Conservation (phyloP, 2,113 vertebrate species). For the Phoenicopterus ruber region DNA sequence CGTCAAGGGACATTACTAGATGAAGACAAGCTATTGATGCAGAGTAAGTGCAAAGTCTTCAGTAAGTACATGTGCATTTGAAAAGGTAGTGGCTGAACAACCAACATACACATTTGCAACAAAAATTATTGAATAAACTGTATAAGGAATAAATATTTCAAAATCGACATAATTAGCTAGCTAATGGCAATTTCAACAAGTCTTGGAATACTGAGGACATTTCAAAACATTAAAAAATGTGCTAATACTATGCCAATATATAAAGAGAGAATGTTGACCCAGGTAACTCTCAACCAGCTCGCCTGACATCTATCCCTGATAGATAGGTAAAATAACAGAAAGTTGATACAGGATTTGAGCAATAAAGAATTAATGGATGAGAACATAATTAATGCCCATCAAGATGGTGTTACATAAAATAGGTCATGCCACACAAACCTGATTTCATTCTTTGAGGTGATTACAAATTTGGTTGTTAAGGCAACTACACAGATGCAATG, state of each 20-base stretch:
- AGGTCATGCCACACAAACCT: conserved; percentile 49
- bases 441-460: neutral
- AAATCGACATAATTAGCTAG: neutral
- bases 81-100: neutral
- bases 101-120: neutral
- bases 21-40: neutral
- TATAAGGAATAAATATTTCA: neutral
- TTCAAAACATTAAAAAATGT: neutral
- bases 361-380: neutral
- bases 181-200: neutral
- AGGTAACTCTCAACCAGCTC: neutral
- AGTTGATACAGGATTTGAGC: conserved; percentile 33
- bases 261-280: neutral
- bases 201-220: neutral
- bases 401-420: conserved; percentile 24
- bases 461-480: conserved; percentile 7
- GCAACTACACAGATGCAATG: neutral
- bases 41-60: neutral
- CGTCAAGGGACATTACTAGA: neutral
- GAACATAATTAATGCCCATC: neutral
- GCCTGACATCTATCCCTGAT: neutral
- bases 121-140: neutral
- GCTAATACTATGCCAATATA: neutral
- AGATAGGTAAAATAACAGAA: conserved; percentile 22
- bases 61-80: neutral